A percentile compares a stretch with the other conserved stretches of the same genome.
phyloP scores from a whole-genome alignment of 1,140 invertebrate genomes.

The Gonioctena quinquepunctata region DNA sequence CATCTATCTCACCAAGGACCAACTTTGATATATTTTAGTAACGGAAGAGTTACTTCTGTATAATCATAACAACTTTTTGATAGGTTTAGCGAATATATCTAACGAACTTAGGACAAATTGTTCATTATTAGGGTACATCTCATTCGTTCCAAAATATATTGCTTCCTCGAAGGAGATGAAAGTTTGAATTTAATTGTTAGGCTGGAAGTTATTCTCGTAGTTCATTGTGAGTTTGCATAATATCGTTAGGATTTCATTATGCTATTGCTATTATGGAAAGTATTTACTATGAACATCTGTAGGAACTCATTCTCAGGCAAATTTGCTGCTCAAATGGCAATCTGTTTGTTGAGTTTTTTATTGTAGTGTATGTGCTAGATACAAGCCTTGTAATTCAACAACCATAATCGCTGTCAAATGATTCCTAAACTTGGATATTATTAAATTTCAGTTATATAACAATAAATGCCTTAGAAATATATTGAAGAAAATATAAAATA shows the following conservation, averaged over 20 bases:
- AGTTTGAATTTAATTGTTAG: constrained; percentile 5
- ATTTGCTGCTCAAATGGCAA: no score
- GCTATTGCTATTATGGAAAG: no score
- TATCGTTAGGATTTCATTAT: neutral
- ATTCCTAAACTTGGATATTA: no score
- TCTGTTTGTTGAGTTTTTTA: no score
- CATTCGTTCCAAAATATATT: neutral
- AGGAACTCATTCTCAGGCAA: no score
- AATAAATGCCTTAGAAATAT: no score
- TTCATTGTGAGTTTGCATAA: neutral
- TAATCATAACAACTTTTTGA: constrained; percentile 50
- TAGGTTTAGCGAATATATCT: constrained; percentile 37
- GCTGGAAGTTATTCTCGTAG: neutral
- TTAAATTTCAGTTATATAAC: no score
- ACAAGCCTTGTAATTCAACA: no score
- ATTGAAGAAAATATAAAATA: no score
- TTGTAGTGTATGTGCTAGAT: no score
- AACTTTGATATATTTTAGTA: constrained; percentile 38
- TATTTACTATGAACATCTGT: no score
- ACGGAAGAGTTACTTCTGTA: constrained; percentile 44
- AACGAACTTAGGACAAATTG: neutral
- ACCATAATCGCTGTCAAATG: no score
- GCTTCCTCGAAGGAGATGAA: neutral
- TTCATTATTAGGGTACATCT: neutral
- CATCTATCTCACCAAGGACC: constrained; percentile 34